Evolutionary conservation across 1,140 invertebrate species (phyloP).

Genomic region (Frieseomelitta varia): DNA sequence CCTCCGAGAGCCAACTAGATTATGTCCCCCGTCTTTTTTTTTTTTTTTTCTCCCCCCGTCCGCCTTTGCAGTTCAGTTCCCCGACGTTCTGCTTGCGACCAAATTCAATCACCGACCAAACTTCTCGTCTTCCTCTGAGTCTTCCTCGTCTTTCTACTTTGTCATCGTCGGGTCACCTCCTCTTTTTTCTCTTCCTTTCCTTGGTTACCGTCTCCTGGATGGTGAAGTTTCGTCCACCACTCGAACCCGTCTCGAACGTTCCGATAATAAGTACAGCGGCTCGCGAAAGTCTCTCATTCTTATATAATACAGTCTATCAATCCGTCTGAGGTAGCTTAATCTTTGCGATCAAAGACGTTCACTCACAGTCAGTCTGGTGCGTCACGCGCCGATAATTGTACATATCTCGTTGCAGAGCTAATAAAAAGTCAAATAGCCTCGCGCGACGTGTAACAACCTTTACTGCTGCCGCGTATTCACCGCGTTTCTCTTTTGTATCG

Average conservation of each 20-base stretch:
- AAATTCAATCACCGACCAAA: constrained; percentile 34
- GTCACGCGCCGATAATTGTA: too few relatives aligned
- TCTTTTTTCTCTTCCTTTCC: background rate
- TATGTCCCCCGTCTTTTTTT: background rate
- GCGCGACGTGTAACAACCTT: too few relatives aligned
- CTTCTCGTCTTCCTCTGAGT: constrained; percentile 14
- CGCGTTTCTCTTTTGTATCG: background rate
- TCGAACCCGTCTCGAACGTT: background rate
- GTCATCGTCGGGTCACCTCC: background rate
- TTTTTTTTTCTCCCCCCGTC: background rate
- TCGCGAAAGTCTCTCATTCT: background rate
- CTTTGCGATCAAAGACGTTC: too few relatives aligned
- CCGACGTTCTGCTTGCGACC: background rate
- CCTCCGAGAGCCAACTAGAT: constrained; percentile 2
- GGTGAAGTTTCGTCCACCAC: background rate
- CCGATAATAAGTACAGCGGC: background rate
- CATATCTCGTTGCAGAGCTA: too few relatives aligned
- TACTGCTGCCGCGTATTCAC: too few relatives aligned
- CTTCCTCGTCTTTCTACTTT: background rate
- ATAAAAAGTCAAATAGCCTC: too few relatives aligned
- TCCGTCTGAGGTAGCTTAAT: too few relatives aligned
- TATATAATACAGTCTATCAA: background rate
- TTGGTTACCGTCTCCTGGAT: background rate
- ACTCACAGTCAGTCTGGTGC: too few relatives aligned
- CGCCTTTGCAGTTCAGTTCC: constrained; percentile 25